Conservation (phyloP, 2,888 invertebrate species). For the Trissolcus japonicus region DNA sequence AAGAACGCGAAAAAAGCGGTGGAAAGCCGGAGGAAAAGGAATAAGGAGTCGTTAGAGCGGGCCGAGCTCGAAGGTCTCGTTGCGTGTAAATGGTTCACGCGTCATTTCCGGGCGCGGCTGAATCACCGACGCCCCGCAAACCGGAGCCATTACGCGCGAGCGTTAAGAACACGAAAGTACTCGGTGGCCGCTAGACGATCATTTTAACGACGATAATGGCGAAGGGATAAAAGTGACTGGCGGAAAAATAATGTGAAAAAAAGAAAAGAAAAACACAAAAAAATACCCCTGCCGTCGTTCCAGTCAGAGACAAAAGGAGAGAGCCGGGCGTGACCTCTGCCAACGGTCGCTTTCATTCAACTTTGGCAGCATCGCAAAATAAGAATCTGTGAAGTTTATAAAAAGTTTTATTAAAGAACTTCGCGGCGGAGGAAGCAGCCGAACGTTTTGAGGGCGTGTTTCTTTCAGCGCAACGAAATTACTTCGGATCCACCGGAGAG, state of each 20-base stretch:
- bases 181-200: conserved; percentile 59
- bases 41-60: conserved; percentile 54
- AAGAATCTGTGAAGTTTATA: conserved; percentile 54
- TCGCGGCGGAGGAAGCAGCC: conserved; percentile 37
- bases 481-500: conserved; percentile 32
- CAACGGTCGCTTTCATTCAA: conserved; percentile 42
- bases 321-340: conserved; percentile 34
- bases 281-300: neutral
- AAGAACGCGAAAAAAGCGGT: conserved; percentile 20
- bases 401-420: conserved; percentile 59
- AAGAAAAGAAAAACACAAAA: neutral
- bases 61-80: conserved; percentile 63
- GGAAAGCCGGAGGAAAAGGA: conserved; percentile 26
- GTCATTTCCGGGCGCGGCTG: conserved; percentile 63
- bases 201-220: conserved; percentile 57
- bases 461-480: conserved; percentile 39
- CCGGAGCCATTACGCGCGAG: conserved; percentile 60
- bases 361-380: conserved; percentile 55
- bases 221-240: conserved; percentile 47
- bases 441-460: conserved; percentile 36
- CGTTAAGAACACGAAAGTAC: conserved; percentile 62
- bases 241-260: conserved; percentile 18
- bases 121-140: conserved; percentile 57
- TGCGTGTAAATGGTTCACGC: conserved; percentile 66
- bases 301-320: neutral